A percentile compares a stretch with the other conserved stretches of the same genome.
phyloP scores from a whole-genome alignment of 2,797 vertebrate genomes.

The Ara ararauna region DNA sequence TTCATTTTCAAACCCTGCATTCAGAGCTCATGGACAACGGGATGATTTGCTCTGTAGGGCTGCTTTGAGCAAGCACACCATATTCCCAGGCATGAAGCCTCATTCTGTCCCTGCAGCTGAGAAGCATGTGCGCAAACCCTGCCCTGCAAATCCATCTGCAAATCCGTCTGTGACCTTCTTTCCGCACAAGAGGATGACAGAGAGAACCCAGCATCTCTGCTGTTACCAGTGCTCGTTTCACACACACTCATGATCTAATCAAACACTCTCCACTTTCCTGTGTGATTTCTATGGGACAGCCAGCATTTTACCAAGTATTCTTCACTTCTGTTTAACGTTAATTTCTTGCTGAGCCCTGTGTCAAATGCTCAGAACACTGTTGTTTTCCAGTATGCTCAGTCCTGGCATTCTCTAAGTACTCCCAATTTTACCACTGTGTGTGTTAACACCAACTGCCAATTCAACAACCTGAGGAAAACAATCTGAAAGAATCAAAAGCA shows the following conservation, averaged over 20 bases:
- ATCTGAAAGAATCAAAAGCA: not conserved
- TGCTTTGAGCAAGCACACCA: not conserved
- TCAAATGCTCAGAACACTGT: not conserved
- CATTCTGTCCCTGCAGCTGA: rapidly evolving
- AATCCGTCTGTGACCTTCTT: not conserved
- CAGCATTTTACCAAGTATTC: not conserved
- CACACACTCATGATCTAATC: not conserved
- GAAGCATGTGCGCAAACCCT: not conserved
- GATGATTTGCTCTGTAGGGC: not conserved
- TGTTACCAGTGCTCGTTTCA: not conserved
- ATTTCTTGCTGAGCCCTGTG: not conserved
- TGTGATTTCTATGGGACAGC: not conserved
- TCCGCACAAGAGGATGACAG: not conserved
- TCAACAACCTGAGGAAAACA: not conserved
- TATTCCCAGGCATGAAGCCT: rapidly evolving
- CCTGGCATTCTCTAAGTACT: not conserved
- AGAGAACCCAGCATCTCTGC: not conserved
- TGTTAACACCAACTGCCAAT: not conserved
- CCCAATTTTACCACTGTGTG: not conserved
- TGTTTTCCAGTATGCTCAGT: not conserved
- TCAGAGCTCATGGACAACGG: not conserved
- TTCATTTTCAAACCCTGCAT: not conserved
- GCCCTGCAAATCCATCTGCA: not conserved
- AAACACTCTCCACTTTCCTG: not conserved
- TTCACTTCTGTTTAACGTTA: not conserved